Evolutionary conservation across 2,888 invertebrate genomes (phyloP).

Genomic region (Siphlonurus alternatus): DNA sequence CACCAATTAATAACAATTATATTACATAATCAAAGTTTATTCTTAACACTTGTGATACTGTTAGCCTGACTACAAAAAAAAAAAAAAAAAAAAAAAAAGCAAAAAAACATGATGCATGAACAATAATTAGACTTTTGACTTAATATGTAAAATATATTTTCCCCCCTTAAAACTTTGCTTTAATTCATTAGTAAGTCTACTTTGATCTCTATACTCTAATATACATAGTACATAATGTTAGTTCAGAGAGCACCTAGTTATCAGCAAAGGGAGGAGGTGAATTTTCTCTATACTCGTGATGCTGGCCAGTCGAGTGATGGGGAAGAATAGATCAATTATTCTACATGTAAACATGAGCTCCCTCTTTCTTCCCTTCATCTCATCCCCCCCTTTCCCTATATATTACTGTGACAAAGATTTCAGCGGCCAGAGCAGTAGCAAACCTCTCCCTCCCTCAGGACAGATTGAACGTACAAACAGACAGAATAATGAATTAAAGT

Average conservation of each 20-base stretch:
- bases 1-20: too few species aligned
- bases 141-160: not conserved
- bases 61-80: too few species aligned
- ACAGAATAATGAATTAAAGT: not conserved
- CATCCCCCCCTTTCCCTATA: not conserved
- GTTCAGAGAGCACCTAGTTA: too few species aligned
- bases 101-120: not conserved
- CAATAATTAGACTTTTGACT: conserved; percentile 2
- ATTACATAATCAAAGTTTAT: too few species aligned
- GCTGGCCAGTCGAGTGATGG: too few species aligned
- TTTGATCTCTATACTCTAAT: not conserved
- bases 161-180: conserved; percentile 2
- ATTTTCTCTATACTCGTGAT: too few species aligned
- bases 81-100: too few species aligned
- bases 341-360: not conserved
- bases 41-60: too few species aligned
- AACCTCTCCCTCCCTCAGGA: not conserved
- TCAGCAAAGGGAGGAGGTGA: too few species aligned
- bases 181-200: conserved; percentile 3
- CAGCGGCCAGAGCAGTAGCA: not conserved
- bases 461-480: not conserved
- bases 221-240: not conserved
- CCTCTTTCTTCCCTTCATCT: too few species aligned
- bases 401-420: not conserved
- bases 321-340: not conserved